These are phyloP conservation scores for Podarcis siculus DNA, from an alignment of 2,797 vertebrate genomes.

Conservation along the genomic window DNA sequence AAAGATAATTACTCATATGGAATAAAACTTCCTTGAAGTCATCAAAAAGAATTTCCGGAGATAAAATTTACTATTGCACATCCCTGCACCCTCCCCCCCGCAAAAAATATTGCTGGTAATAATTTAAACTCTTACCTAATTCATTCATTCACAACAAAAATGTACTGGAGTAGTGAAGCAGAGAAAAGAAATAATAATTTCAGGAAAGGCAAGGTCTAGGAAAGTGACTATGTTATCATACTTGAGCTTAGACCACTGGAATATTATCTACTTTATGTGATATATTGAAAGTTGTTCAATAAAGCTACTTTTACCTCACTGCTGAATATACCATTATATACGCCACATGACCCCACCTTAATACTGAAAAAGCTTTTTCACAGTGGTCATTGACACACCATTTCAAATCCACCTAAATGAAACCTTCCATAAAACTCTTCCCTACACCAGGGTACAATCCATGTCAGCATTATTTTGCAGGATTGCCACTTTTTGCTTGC, in stretches of 20 bases:
- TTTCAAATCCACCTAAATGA: constrained; percentile 5
- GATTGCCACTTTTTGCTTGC: too few relatives aligned
- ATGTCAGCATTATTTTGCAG: too few relatives aligned
- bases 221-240: background rate
- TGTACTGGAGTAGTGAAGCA: background rate
- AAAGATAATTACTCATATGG: constrained; percentile 35
- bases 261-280: background rate
- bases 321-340: background rate
- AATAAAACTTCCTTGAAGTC: constrained; percentile 10
- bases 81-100: constrained; percentile 28
- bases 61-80: background rate
- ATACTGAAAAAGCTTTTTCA: too few relatives aligned
- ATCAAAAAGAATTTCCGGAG: background rate
- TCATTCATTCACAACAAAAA: background rate
- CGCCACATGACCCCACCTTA: too few relatives aligned
- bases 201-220: background rate
- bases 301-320: background rate
- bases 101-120: constrained; percentile 8
- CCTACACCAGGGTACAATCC: background rate
- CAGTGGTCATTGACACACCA: too few relatives aligned
- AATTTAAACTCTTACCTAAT: constrained; percentile 8
- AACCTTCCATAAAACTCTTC: background rate
- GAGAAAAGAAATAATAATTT: background rate
- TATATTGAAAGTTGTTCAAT: background rate
- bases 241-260: background rate